phyloP scores from a whole-genome alignment of 2,113 vertebrate species.

The Anoplopoma fimbria region DNA sequence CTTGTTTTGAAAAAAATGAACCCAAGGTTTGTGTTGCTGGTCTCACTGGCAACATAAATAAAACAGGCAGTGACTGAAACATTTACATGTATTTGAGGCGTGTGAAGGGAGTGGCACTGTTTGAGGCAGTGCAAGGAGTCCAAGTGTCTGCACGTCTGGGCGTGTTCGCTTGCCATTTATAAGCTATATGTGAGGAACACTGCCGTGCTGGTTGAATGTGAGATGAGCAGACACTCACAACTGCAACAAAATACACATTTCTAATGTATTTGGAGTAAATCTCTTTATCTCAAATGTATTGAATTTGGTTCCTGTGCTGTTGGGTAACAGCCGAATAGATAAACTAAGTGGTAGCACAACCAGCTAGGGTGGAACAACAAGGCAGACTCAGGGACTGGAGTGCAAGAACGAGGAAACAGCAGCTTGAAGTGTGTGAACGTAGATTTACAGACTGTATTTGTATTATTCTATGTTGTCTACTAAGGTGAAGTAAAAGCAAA shows the following conservation, averaged over 20 bases:
- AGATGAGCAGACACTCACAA: neutral
- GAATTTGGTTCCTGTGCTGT: neutral
- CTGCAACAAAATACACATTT: neutral
- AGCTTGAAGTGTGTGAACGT: neutral
- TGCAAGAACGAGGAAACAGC: neutral
- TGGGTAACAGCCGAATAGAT: neutral
- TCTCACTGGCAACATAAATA: neutral
- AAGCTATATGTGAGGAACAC: slow-evolving; percentile 1
- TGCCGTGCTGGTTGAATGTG: neutral
- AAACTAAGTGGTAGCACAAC: neutral
- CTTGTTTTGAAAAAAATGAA: neutral
- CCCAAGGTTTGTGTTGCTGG: neutral
- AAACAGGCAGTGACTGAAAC: neutral
- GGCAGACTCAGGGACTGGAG: neutral
- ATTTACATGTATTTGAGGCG: slow-evolving; percentile 5
- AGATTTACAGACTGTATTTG: neutral
- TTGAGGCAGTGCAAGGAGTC: neutral
- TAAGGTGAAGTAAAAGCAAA: neutral
- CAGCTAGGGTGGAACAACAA: neutral
- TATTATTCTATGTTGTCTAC: neutral
- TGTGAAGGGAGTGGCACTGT: slow-evolving; percentile 16
- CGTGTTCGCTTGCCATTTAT: slow-evolving; percentile 9
- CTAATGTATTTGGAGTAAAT: neutral
- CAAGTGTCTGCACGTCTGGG: neutral
- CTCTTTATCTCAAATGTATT: neutral